These are phyloP conservation scores for Synchiropus splendidus DNA, from an alignment of 2,113 vertebrate species.

Conservation along the genomic window DNA sequence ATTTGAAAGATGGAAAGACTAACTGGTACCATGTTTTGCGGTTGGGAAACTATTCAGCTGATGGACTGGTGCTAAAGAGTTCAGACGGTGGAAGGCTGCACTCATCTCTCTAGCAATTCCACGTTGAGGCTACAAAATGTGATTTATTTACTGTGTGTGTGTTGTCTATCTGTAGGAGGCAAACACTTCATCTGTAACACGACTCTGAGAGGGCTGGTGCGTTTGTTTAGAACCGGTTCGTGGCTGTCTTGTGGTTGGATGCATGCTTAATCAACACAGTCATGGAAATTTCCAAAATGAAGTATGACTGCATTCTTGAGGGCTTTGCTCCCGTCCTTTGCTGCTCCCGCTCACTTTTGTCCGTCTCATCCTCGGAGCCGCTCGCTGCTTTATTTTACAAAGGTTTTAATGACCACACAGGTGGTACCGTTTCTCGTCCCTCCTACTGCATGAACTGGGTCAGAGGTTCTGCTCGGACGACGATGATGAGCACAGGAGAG, in stretches of 20 bases:
- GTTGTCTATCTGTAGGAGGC: too few relatives aligned
- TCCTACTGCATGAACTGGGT: too few relatives aligned
- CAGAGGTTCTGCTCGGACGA: too few relatives aligned
- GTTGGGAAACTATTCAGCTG: slow-evolving; percentile 32
- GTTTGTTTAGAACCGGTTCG: slow-evolving; percentile 59
- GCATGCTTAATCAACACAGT: slow-evolving; percentile 64
- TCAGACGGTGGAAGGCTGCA: too few relatives aligned
- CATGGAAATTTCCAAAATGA: slow-evolving; percentile 68
- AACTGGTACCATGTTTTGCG: slow-evolving; percentile 26
- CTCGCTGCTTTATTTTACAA: not conserved
- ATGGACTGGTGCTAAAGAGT: too few relatives aligned
- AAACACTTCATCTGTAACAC: slow-evolving; percentile 60
- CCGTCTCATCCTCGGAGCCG: slow-evolving; percentile 6
- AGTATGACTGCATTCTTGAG: slow-evolving; percentile 35
- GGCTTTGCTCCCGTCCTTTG: slow-evolving; percentile 27
- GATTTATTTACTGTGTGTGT: too few relatives aligned
- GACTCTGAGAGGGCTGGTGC: slow-evolving; percentile 33
- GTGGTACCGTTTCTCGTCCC: not conserved
- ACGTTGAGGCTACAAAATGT: too few relatives aligned
- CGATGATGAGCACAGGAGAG: too few relatives aligned
- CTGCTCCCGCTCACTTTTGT: slow-evolving; percentile 6
- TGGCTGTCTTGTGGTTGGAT: slow-evolving; percentile 59
- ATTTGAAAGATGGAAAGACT: slow-evolving; percentile 30
- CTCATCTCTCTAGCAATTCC: too few relatives aligned
- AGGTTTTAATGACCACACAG: too few relatives aligned